Evolutionary conservation across 1,140 invertebrate species (phyloP), one percentile per base, ranked within the genome.

Genomic region (Rhyacophila brunnea): DNA sequence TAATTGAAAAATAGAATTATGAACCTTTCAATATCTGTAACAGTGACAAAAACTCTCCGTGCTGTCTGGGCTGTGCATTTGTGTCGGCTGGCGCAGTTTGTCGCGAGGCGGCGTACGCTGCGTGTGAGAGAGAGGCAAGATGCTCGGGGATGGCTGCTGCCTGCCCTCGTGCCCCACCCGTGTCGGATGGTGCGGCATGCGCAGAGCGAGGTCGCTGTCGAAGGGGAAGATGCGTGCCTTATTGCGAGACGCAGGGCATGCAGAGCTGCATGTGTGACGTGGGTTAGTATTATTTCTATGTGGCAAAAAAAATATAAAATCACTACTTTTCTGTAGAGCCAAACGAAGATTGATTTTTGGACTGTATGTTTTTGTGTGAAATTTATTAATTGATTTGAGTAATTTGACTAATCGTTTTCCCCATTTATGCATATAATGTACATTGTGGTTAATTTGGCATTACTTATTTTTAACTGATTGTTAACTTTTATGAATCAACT

Each of bases 201-300:
- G 82, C 93, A 43, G 93, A 96, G 73, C 86, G 90, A 60, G 94
- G 95, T 0, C 86, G 92, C 68, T 96, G 94, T 70, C 81, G 85
- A 20, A 80, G 81, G 65, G 94, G 94, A 32, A 88, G 90, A 70
- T 97, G 94, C 74, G 83, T 94, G 62, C 91, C 93, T 1, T 96
- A 92, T 72, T 97, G 94, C 74, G 93, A 96, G 78, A 95, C 91
- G 1, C 90, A 93, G 70, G 91, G 91, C 34, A 79, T 91, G 66
- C 90, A 93, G 70, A 95, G 92, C 72, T 96, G 94, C 78, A 94
- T 96, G 90, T 97, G 94, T 75, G 93, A 96, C 70, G 90, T 89
- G 63, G 89, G 93, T 90, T 81, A 78, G 83, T 73, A 19, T 49
- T 23, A n/a, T n/a, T n/a, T n/a, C n/a, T n/a, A n/a, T n/a, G n/a